Conservation (phyloP, 2,888 invertebrate species). For the Anarsia innoxiella region DNA sequence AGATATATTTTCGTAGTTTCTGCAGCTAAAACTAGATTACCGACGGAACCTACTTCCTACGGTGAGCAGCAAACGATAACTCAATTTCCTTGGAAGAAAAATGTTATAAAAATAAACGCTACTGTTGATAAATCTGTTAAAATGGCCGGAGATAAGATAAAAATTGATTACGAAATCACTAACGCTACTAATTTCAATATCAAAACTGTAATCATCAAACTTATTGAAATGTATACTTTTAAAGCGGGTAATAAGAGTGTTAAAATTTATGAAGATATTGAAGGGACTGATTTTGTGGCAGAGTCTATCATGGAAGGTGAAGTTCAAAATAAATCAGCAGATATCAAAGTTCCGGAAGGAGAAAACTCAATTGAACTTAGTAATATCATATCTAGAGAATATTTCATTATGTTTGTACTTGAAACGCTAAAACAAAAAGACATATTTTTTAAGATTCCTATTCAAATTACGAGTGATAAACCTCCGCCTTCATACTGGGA, state of each 20-base stretch:
- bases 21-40: conserved; percentile 10
- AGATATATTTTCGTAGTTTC: conserved; percentile 13
- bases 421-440: conserved; percentile 14
- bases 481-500: conserved; percentile 15
- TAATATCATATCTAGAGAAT: conserved; percentile 15
- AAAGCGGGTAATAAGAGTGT: conserved; percentile 12
- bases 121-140: conserved; percentile 15
- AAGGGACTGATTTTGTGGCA: conserved; percentile 12
- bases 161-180: conserved; percentile 16
- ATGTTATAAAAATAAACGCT: conserved; percentile 15
- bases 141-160: conserved; percentile 12
- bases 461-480: conserved; percentile 14
- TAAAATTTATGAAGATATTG: conserved; percentile 5
- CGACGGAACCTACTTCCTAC: conserved; percentile 15
- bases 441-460: conserved; percentile 15
- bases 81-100: conserved; percentile 12
- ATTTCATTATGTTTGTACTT: conserved; percentile 13
- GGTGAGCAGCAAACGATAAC: conserved; percentile 15
- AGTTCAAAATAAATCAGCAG: conserved; percentile 12
- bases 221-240: conserved; percentile 14
- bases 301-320: conserved; percentile 9
- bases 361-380: conserved; percentile 14
- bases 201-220: conserved; percentile 11
- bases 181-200: conserved; percentile 19
- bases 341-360: conserved; percentile 14